Conservation (phyloP, 2,113 vertebrate genomes). For the Leptobrachium leishanense region DNA sequence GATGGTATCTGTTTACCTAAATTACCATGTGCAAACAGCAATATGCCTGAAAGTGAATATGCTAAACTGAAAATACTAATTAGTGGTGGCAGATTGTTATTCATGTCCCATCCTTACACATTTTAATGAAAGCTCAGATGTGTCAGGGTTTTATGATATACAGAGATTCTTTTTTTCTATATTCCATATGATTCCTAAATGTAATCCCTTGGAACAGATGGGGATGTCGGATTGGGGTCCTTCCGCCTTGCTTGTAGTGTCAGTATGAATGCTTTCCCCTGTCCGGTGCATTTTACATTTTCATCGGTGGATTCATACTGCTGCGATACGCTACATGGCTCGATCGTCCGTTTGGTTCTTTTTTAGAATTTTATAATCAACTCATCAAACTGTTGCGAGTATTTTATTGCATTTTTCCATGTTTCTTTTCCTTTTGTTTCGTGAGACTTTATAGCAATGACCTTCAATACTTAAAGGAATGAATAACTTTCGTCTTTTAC, state of each 20-base stretch:
- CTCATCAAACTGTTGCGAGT: no score
- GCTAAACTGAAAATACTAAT: conserved; percentile 85
- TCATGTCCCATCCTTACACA: conserved; percentile 77
- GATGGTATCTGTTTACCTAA: conserved; percentile 83
- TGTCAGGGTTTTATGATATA: conserved; percentile 75
- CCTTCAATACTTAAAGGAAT: neutral
- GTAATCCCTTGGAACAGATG: conserved; percentile 78
- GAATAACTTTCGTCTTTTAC: neutral
- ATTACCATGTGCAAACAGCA: conserved; percentile 86
- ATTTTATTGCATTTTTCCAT: no score
- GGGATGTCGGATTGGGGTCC: conserved; percentile 61
- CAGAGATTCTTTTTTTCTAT: conserved; percentile 73
- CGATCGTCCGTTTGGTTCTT: neutral
- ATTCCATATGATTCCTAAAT: conserved; percentile 79
- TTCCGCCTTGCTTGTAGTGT: conserved; percentile 64
- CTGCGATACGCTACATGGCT: neutral
- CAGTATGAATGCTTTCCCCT: conserved; percentile 65
- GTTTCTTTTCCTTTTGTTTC: neutral
- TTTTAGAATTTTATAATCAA: no score
- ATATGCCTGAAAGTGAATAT: conserved; percentile 80
- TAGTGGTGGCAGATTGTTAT: conserved; percentile 81
- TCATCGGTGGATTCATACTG: conserved; percentile 47
- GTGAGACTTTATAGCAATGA: neutral
- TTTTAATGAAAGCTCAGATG: conserved; percentile 78
- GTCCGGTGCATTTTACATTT: conserved; percentile 33